Evolutionary conservation across 2,888 invertebrate genomes (phyloP).

Genomic region (Diaperis boleti): DNA sequence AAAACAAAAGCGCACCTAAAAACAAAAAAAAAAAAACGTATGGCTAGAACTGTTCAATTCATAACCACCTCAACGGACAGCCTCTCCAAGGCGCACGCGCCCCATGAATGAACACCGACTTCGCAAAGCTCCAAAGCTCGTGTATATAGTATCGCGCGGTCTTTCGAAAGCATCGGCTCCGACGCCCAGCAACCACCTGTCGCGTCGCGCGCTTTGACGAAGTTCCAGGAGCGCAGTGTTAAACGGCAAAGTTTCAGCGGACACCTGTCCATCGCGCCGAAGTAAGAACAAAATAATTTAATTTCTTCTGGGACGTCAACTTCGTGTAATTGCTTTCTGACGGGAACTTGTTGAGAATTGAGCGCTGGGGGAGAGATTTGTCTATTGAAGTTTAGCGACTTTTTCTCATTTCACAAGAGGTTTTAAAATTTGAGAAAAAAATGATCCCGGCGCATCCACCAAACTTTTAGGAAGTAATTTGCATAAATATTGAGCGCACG

Average conservation of each 20-base stretch:
- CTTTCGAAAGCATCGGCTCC: slow-evolving; percentile 34
- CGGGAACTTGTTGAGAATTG: slow-evolving; percentile 20
- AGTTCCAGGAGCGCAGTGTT: slow-evolving; percentile 15
- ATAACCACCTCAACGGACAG: neutral
- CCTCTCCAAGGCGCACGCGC: slow-evolving; percentile 13
- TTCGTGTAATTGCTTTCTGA: slow-evolving; percentile 14
- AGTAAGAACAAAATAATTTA: slow-evolving; percentile 31
- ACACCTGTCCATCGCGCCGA: slow-evolving; percentile 12
- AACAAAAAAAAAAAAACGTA: no score
- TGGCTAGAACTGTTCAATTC: neutral
- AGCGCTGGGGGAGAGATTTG: no score
- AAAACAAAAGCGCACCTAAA: no score
- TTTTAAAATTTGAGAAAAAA: no score
- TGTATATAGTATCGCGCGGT: slow-evolving; percentile 43
- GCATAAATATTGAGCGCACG: no score
- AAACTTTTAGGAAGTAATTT: no score
- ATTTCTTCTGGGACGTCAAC: slow-evolving; percentile 14
- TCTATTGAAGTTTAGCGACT: slow-evolving; percentile 1
- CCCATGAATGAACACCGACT: slow-evolving; percentile 29
- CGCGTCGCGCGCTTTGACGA: slow-evolving; percentile 28
- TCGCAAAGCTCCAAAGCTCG: slow-evolving; percentile 42
- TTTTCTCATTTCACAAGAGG: no score
- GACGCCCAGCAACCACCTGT: slow-evolving; percentile 38
- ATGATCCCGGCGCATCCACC: no score
- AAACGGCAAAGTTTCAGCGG: slow-evolving; percentile 26